phyloP scores from a whole-genome alignment of 1,140 invertebrate genomes.

The Melanaphis sacchari region DNA sequence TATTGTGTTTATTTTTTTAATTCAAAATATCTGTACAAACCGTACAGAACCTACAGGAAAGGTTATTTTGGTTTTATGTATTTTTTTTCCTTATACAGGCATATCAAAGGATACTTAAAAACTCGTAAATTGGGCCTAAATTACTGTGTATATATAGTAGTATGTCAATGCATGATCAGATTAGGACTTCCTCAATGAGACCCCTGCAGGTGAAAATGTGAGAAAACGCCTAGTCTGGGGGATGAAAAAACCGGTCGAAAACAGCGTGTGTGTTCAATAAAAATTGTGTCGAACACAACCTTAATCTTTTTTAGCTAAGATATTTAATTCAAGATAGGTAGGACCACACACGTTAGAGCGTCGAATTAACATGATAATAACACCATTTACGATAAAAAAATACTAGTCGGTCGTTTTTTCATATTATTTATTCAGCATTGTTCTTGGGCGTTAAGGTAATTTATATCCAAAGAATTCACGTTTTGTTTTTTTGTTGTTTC shows the following conservation, averaged over 20 bases:
- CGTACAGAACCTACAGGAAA: neutral
- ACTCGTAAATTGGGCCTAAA: slow-evolving; percentile 40
- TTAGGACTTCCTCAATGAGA: slow-evolving; percentile 16
- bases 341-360: slow-evolving; percentile 29
- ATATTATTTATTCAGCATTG: slow-evolving; percentile 55
- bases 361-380: slow-evolving; percentile 50
- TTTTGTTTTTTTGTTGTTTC: neutral
- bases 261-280: slow-evolving; percentile 52
- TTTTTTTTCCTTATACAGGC: neutral
- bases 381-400: slow-evolving; percentile 53
- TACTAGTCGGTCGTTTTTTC: neutral
- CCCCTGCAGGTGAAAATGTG: slow-evolving; percentile 53
- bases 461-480: slow-evolving; percentile 32
- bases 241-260: slow-evolving; percentile 52
- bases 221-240: slow-evolving; percentile 37
- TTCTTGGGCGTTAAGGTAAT: slow-evolving; percentile 47
- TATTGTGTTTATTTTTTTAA: slow-evolving; percentile 11
- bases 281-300: slow-evolving; percentile 49
- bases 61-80: neutral
- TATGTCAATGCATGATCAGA: slow-evolving; percentile 34
- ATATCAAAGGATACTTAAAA: slow-evolving; percentile 1
- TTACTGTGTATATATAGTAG: neutral
- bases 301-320: slow-evolving; percentile 40
- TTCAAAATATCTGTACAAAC: neutral
- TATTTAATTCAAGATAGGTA: neutral